Evolutionary conservation across 2,888 invertebrate species (phyloP).

Genomic region (Apoda limacodes): DNA sequence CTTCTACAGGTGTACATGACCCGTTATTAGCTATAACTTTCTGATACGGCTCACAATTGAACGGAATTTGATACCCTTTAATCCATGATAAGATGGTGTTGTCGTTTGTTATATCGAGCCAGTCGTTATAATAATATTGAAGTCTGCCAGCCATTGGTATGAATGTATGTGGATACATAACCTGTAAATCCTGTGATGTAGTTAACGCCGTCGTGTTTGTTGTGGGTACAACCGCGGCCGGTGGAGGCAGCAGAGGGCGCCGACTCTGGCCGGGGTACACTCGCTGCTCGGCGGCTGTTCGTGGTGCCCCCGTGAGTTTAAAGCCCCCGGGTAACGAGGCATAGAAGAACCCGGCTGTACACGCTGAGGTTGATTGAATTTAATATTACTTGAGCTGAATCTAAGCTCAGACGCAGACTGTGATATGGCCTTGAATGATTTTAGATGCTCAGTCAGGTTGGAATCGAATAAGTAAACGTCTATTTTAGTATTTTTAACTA

Average conservation of each 20-base stretch:
- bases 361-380: too few species aligned
- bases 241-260: conserved; percentile 3
- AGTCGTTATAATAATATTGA: conserved; percentile 9
- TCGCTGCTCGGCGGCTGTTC: conserved; percentile 8
- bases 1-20: too few species aligned
- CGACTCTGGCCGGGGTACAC: conserved; percentile 5
- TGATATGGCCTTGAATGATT: conserved; percentile 10
- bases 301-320: conserved; percentile 7
- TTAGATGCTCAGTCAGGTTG: conserved; percentile 8
- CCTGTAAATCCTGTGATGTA: conserved; percentile 1
- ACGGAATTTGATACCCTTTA: conserved; percentile 14
- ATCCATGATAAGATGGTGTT: conserved; percentile 10
- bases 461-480: conserved; percentile 12
- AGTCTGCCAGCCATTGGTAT: conserved; percentile 9
- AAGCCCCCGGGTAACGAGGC: too few species aligned
- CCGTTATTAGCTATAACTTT: too few species aligned
- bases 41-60: too few species aligned
- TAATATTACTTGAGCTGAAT: too few species aligned
- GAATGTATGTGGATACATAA: conserved; percentile 3
- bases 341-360: too few species aligned
- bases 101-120: conserved; percentile 10
- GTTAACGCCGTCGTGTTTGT: conserved; percentile 4
- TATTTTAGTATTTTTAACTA: conserved; percentile 7
- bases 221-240: conserved; percentile 1
- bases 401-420: conserved; percentile 7